Conservation (phyloP, 2,797 vertebrate species). For the Alcedo quadribrachys region DNA sequence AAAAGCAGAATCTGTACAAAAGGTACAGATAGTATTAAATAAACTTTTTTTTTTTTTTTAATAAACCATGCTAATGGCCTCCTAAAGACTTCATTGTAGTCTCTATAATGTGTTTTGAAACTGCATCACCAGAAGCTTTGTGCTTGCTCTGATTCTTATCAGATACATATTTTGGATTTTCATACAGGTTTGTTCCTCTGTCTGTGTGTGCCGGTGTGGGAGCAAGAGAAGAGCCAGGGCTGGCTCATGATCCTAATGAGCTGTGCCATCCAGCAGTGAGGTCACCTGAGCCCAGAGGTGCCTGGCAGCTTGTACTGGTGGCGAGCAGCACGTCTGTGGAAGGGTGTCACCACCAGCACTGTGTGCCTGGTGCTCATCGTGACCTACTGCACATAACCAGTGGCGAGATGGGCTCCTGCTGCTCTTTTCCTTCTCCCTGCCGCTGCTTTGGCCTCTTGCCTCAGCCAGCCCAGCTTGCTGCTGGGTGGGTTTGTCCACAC, state of each 20-base stretch:
- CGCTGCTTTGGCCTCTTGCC: not conserved
- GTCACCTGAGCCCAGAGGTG: not conserved
- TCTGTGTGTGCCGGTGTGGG: accelerated
- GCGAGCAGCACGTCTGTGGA: not conserved
- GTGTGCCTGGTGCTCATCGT: not conserved
- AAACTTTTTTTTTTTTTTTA: not conserved
- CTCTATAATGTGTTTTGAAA: not conserved
- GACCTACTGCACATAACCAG: accelerated
- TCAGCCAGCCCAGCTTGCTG: not conserved
- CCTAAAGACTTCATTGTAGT: not conserved
- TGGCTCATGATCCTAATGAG: not conserved
- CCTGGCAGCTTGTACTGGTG: not conserved
- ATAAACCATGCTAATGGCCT: no score
- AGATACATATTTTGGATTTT: not conserved
- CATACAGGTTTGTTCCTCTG: not conserved
- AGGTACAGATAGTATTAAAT: not conserved
- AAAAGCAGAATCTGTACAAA: not conserved
- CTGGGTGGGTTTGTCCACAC: not conserved
- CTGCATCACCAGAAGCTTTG: not conserved
- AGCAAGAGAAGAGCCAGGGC: not conserved
- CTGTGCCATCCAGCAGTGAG: not conserved
- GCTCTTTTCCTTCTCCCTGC: not conserved
- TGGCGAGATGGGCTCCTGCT: not conserved
- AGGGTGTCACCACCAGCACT: not conserved
- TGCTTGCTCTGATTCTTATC: not conserved